Conservation (phyloP, 2,797 vertebrate species). For the Steatocranus sp. region DNA sequence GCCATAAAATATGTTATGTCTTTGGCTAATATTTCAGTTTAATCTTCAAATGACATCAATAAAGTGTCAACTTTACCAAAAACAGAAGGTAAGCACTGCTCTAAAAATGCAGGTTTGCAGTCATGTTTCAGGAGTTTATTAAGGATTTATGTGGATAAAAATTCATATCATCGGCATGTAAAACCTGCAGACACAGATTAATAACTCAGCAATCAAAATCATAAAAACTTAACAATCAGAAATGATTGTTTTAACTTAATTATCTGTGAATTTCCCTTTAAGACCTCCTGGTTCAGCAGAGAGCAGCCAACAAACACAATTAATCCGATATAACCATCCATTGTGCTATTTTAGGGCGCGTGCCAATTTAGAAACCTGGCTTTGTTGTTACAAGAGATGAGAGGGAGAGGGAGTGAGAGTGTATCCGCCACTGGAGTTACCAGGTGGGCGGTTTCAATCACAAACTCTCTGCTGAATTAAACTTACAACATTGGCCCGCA, state of each 20-base stretch:
- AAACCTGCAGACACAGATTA: background rate
- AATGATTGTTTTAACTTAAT: background rate
- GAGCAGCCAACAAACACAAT: background rate
- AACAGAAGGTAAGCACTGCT: background rate
- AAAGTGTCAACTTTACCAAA: background rate
- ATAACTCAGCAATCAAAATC: background rate
- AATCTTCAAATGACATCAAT: background rate
- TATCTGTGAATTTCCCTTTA: background rate
- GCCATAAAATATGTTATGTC: background rate
- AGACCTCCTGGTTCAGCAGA: background rate
- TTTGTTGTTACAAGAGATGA: background rate
- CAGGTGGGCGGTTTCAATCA: accelerated
- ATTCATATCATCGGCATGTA: background rate
- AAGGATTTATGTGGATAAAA: background rate
- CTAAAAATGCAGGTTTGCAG: background rate
- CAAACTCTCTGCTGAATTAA: background rate
- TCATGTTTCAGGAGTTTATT: background rate
- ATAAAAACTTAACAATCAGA: background rate
- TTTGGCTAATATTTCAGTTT: background rate
- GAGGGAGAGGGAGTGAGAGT: background rate
- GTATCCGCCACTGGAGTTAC: background rate
- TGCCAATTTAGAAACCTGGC: constrained; percentile 8
- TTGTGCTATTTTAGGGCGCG: background rate
- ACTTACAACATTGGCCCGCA: background rate
- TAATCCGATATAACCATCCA: background rate